phyloP scores from a whole-genome alignment of 23 tunicate species.

The Clavelina lepadiformis region DNA sequence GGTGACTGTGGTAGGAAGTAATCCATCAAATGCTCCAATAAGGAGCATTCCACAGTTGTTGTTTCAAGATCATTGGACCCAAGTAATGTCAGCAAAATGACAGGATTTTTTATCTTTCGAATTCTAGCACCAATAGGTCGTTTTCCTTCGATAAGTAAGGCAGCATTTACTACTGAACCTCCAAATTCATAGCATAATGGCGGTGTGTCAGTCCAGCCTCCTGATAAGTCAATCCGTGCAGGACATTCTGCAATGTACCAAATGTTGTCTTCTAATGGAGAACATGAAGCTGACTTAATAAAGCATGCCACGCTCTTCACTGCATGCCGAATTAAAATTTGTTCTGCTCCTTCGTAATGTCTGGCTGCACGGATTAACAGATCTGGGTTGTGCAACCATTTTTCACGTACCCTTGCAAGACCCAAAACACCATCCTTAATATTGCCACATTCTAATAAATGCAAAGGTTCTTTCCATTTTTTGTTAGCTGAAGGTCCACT shows the following conservation, averaged over 20 bases:
- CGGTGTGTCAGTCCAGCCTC: constrained; percentile 95
- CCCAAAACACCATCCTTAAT: constrained; percentile 34
- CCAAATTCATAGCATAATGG: constrained; percentile 92
- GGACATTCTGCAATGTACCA: constrained; percentile 86
- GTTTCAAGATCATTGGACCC: constrained; percentile 28
- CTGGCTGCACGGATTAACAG: constrained; percentile 63
- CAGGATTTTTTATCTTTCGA: constrained; percentile 36
- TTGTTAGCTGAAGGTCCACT: constrained; percentile 92
- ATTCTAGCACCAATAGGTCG: constrained; percentile 88
- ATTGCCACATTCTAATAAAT: constrained; percentile 29
- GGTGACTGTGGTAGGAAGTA: constrained; percentile 69
- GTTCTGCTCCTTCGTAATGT: constrained; percentile 94
- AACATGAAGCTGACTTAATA: constrained; percentile 19
- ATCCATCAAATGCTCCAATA: constrained; percentile 30
- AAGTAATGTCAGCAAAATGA: constrained; percentile 33
- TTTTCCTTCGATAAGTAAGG: constrained; percentile 53
- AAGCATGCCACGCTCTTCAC: constrained; percentile 42
- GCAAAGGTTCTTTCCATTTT: constrained; percentile 56
- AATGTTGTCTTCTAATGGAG: not conserved
- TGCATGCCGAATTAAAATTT: constrained; percentile 73
- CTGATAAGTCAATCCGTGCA: constrained; percentile 81
- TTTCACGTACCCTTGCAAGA: constrained; percentile 41
- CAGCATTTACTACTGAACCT: constrained; percentile 79
- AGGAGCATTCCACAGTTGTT: constrained; percentile 19
- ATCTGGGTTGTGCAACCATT: constrained; percentile 63